phyloP scores from a whole-genome alignment of 1,140 invertebrate species.

The Lethrus apterus region DNA sequence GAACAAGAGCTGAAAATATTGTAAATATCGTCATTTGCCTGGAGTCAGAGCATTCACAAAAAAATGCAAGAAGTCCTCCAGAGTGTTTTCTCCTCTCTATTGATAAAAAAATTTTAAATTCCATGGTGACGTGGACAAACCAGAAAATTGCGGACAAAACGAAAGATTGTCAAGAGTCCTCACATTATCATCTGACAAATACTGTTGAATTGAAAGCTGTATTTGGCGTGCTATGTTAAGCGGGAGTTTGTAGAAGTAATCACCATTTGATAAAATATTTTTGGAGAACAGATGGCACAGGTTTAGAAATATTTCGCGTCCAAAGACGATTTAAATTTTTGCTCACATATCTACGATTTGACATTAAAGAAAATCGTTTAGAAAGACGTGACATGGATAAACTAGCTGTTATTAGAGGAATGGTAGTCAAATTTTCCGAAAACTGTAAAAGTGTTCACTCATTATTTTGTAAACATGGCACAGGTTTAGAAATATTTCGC shows the following conservation, averaged over 20 bases:
- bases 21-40: neutral
- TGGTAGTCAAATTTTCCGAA: constrained; percentile 5
- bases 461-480: neutral
- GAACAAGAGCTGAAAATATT: constrained; percentile 4
- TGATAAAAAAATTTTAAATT: neutral
- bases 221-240: constrained; percentile 3
- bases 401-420: constrained; percentile 5
- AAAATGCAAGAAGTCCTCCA: neutral
- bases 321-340: neutral
- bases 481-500: neutral
- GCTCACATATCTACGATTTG: constrained; percentile 1
- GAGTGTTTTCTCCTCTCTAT: neutral
- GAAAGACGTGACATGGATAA: constrained; percentile 5
- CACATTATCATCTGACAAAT: constrained; percentile 3
- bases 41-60: neutral
- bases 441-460: constrained; percentile 1
- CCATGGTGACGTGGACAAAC: constrained; percentile 5
- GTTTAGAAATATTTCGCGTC: neutral
- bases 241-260: constrained; percentile 6
- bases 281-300: constrained; percentile 7
- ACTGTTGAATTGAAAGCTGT: constrained; percentile 9
- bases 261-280: constrained; percentile 4
- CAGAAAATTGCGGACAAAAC: constrained; percentile 6
- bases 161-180: neutral
- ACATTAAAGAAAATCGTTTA: constrained; percentile 4